Evolutionary conservation across 2,797 vertebrate species (phyloP).

Genomic region (Artibeus lituratus): DNA sequence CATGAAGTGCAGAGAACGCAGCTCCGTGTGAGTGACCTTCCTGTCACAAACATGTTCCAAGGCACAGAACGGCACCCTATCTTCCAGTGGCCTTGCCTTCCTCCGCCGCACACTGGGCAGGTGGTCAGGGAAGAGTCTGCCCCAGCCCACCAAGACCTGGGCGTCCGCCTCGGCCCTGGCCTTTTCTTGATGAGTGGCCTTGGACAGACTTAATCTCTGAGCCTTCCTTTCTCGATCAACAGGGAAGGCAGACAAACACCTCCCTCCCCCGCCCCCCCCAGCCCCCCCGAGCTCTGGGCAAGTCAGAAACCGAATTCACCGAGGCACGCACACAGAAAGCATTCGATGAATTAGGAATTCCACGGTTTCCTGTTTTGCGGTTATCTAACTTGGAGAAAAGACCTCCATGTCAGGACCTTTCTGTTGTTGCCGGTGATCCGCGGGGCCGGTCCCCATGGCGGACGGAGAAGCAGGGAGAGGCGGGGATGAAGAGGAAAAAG

Average conservation of each 20-base stretch:
- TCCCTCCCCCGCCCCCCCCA: too few species aligned
- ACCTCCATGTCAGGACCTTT: not conserved
- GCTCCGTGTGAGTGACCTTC: not conserved
- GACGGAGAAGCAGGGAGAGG: not conserved
- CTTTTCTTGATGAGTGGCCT: not conserved
- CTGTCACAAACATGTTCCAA: not conserved
- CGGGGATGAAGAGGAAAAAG: not conserved
- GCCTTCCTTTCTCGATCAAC: not conserved
- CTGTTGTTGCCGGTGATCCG: not conserved
- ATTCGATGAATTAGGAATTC: not conserved
- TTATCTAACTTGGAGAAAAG: not conserved
- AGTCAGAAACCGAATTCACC: not conserved
- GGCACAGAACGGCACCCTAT: not conserved
- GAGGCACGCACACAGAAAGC: not conserved
- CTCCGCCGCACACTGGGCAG: accelerated
- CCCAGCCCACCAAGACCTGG: not conserved
- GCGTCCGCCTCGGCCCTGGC: not conserved
- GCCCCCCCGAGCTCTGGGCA: not conserved
- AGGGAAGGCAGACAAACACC: not conserved
- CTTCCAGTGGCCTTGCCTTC: too few species aligned
- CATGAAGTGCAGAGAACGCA: accelerated
- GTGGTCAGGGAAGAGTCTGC: too few species aligned
- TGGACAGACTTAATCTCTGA: not conserved
- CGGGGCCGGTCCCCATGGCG: not conserved
- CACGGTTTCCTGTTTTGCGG: not conserved